Percentiles rank a stretch among this genome's conserved stretches.
phyloP scores from a whole-genome alignment of 2,113 vertebrate species.

The Toxotes chatareus region DNA sequence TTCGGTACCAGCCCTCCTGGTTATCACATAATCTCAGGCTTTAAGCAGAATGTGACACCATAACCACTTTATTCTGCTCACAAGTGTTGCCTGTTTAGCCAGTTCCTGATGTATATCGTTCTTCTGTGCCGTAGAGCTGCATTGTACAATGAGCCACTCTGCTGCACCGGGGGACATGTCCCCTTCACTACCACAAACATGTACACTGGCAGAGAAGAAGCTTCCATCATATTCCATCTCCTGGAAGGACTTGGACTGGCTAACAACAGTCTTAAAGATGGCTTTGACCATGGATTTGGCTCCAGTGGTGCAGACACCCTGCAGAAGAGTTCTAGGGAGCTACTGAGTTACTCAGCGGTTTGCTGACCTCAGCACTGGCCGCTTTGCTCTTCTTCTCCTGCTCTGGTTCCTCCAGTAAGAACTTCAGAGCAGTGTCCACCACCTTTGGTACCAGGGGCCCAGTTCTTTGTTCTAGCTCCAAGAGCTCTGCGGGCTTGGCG shows the following conservation, averaged over 20 bases:
- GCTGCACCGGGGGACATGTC: background rate
- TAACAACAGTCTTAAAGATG: too few species aligned
- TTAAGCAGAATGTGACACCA: constrained; percentile 7
- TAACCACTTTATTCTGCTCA: constrained; percentile 25
- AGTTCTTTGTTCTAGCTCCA: too few species aligned
- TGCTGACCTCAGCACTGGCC: too few species aligned
- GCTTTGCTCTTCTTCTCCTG: too few species aligned
- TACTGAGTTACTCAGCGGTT: background rate
- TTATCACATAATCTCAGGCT: constrained; percentile 38
- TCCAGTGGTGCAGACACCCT: too few species aligned
- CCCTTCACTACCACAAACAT: background rate
- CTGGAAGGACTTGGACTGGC: too few species aligned
- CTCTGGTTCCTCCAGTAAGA: too few species aligned
- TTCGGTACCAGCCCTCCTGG: constrained; percentile 33
- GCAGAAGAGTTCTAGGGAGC: background rate
- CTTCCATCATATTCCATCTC: background rate
- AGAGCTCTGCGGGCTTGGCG: too few species aligned
- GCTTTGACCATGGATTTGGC: too few species aligned
- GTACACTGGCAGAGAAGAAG: too few species aligned
- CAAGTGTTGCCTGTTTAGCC: background rate
- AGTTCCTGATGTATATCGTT: background rate
- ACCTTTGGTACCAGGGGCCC: too few species aligned
- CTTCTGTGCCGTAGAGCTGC: background rate
- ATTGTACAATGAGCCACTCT: background rate
- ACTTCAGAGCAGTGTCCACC: too few species aligned